Conservation (phyloP, 2,113 vertebrate species). For the Euleptes europaea region DNA sequence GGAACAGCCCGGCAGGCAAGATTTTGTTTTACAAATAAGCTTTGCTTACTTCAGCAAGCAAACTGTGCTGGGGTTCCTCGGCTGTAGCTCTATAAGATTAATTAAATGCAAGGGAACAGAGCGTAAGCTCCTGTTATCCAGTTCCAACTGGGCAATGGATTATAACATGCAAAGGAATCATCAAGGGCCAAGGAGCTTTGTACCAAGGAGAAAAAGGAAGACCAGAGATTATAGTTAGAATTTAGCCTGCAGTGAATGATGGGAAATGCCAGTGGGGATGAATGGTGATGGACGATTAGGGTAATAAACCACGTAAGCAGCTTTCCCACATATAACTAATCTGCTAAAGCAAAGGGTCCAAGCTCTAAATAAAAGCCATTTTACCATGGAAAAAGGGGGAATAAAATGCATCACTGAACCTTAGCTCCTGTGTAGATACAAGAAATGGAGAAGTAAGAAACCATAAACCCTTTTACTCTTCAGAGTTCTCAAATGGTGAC, state of each 20-base stretch:
- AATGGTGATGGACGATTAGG: constrained; percentile 57
- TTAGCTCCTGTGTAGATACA: not conserved
- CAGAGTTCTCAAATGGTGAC: not conserved
- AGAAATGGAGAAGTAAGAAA: constrained; percentile 16
- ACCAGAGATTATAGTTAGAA: not conserved
- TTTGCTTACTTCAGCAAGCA: not conserved
- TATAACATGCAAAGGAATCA: not conserved
- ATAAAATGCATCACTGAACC: constrained; percentile 19
- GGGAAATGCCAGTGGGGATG: constrained; percentile 34
- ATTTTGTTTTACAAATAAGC: not conserved
- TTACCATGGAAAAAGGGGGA: constrained; percentile 15
- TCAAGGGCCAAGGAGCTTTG: not conserved
- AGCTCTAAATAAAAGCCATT: constrained; percentile 32
- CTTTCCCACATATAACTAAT: constrained; percentile 55
- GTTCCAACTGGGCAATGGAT: not conserved
- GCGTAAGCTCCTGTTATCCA: not conserved
- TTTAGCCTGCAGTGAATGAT: constrained; percentile 42
- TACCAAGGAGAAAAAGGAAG: constrained; percentile 40
- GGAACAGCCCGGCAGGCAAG: not conserved
- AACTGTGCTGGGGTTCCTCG: not conserved
- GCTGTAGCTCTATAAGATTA: not conserved
- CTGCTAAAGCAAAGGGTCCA: constrained; percentile 15
- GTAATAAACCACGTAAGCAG: constrained; percentile 57
- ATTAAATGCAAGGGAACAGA: not conserved
- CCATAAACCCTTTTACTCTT: fast-evolving